Conservation (phyloP, 2,888 invertebrate genomes). For the Chamaedrilus cognettii region DNA sequence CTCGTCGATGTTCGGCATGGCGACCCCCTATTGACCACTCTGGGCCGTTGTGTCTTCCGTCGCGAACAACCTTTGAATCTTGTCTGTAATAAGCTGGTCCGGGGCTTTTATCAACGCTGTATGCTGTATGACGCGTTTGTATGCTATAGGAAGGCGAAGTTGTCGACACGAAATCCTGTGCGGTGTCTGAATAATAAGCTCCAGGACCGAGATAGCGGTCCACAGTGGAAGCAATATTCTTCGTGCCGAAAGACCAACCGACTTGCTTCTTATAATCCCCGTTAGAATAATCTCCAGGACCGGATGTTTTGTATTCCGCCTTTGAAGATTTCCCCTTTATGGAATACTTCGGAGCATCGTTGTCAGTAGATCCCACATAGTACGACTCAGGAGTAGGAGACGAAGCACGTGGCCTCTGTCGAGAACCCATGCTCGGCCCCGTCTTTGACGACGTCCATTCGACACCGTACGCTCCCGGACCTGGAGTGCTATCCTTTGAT, state of each 20-base stretch:
- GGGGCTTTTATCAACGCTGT: not conserved
- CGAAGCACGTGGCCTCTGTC: not conserved
- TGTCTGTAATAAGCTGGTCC: not conserved
- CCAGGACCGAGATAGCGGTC: not conserved
- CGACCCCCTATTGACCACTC: not conserved
- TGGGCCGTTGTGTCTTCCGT: not conserved
- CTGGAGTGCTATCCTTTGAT: not conserved
- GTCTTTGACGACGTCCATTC: not conserved
- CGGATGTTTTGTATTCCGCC: not conserved
- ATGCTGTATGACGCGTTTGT: not conserved
- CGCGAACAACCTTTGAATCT: not conserved
- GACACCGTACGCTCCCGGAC: not conserved
- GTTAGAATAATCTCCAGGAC: not conserved
- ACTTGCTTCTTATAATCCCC: not conserved
- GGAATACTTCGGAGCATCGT: no score
- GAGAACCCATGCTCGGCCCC: not conserved
- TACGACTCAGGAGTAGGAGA: not conserved
- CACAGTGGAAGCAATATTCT: not conserved
- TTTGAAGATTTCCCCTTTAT: no score
- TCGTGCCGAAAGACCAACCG: not conserved
- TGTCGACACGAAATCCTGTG: not conserved
- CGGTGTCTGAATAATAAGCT: not conserved
- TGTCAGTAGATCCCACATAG: not conserved
- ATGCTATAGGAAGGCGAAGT: not conserved
- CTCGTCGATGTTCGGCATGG: not conserved